phyloP scores from a whole-genome alignment of 2,888 invertebrate genomes.

The Lepidocyrtoides sp. region DNA sequence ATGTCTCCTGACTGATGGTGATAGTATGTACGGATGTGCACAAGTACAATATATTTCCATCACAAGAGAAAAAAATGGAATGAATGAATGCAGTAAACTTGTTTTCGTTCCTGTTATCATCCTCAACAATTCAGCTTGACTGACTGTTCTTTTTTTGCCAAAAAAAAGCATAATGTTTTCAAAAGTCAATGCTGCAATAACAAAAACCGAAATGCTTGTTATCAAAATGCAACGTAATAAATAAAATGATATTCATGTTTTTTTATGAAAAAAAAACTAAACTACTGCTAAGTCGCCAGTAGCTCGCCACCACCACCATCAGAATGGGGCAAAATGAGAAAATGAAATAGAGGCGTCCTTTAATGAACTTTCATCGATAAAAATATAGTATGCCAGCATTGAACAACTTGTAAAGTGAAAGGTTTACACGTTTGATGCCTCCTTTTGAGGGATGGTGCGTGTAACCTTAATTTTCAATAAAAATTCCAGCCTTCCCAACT shows the following conservation, averaged over 20 bases:
- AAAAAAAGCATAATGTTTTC: slow-evolving; percentile 25
- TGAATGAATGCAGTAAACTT: slow-evolving; percentile 44
- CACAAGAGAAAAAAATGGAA: slow-evolving; percentile 31
- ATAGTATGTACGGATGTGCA: background rate
- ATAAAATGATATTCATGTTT: background rate
- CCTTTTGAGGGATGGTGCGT: background rate
- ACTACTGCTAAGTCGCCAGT: no score
- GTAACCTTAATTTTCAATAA: slow-evolving; percentile 63
- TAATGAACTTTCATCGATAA: background rate
- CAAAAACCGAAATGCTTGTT: background rate
- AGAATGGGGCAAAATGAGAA: background rate
- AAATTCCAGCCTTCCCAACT: slow-evolving; percentile 65
- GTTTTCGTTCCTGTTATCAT: slow-evolving; percentile 53
- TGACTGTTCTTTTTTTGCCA: slow-evolving; percentile 49
- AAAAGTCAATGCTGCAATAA: background rate
- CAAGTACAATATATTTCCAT: slow-evolving; percentile 35
- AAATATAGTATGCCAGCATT: background rate
- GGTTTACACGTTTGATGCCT: background rate
- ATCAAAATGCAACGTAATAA: background rate
- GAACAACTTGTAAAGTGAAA: background rate
- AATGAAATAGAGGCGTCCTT: background rate
- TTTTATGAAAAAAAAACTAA: no score
- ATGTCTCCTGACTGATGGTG: background rate
- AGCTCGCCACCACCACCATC: no score
- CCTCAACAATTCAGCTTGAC: slow-evolving; percentile 50